A percentile compares a stretch with the other conserved stretches of the same genome.
Evolutionary conservation across 2,113 vertebrate species (phyloP).

Genomic region (Mugil cephalus): DNA sequence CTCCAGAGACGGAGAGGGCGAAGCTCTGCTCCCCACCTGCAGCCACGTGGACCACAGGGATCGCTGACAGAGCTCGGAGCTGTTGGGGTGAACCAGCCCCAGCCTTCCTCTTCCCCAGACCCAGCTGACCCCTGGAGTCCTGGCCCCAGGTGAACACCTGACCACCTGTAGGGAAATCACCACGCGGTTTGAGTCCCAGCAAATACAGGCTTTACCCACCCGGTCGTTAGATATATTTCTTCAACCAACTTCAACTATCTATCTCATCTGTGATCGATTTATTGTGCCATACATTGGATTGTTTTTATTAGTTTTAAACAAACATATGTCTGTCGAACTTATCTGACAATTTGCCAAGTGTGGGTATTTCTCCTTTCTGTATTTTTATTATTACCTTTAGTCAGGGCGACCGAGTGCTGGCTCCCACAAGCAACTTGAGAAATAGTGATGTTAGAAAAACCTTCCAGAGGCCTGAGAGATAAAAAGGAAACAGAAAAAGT

Average conservation of each 20-base stretch:
- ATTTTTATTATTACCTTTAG: slow-evolving; percentile 86
- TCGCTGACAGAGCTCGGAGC: slow-evolving; percentile 79
- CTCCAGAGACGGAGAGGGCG: slow-evolving; percentile 88
- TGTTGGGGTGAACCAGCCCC: slow-evolving; percentile 68
- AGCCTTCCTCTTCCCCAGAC: slow-evolving; percentile 70
- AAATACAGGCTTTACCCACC: too few relatives aligned
- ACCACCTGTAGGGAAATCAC: slow-evolving; percentile 40
- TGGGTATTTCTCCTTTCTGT: slow-evolving; percentile 5
- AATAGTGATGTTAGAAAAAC: slow-evolving; percentile 57
- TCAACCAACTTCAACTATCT: too few relatives aligned
- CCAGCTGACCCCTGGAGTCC: slow-evolving; percentile 88
- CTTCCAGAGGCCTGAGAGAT: slow-evolving; percentile 67
- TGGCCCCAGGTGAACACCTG: slow-evolving; percentile 87
- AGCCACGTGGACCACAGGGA: slow-evolving; percentile 87
- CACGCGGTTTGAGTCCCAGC: too few relatives aligned
- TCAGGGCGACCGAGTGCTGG: slow-evolving; percentile 80
- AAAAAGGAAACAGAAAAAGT: slow-evolving; percentile 1
- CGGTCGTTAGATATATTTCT: too few relatives aligned
- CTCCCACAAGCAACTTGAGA: slow-evolving; percentile 83
- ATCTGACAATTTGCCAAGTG: too few relatives aligned
- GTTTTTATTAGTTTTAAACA: too few relatives aligned
- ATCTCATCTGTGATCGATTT: too few relatives aligned
- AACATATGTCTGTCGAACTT: too few relatives aligned
- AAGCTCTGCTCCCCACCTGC: slow-evolving; percentile 90
- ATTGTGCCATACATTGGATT: too few relatives aligned